Evolutionary conservation across 2,888 invertebrate species (phyloP).

Genomic region (Coenonympha glycerion): DNA sequence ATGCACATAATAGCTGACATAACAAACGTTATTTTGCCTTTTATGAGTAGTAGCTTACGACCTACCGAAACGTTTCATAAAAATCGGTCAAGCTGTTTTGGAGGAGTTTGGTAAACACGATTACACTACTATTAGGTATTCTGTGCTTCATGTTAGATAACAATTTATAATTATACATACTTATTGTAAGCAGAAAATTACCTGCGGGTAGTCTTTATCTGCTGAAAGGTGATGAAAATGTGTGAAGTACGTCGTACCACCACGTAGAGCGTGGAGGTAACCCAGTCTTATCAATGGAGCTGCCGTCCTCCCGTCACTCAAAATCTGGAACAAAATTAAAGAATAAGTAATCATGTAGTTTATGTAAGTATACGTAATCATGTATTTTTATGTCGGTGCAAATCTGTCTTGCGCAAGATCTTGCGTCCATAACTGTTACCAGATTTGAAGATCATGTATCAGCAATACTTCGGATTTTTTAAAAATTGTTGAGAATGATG

Average conservation of each 20-base stretch:
- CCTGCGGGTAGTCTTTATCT: constrained; percentile 86
- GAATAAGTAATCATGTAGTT: background rate
- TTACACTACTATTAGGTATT: too few species aligned
- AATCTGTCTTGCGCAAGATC: too few species aligned
- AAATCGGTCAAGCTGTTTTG: background rate
- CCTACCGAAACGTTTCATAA: background rate
- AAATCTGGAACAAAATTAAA: constrained; percentile 62
- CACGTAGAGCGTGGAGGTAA: constrained; percentile 85
- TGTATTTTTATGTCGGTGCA: background rate
- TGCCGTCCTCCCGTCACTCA: constrained; percentile 94
- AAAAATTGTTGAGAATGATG: too few species aligned
- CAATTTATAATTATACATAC: too few species aligned
- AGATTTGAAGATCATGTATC: too few species aligned
- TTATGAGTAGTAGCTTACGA: too few species aligned
- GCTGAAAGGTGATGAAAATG: constrained; percentile 91
- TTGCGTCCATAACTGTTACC: too few species aligned
- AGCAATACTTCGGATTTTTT: too few species aligned
- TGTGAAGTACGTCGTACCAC: constrained; percentile 89
- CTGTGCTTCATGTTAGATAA: too few species aligned
- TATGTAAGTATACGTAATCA: background rate
- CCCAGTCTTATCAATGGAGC: constrained; percentile 88
- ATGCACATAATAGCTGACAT: too few species aligned
- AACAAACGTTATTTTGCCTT: too few species aligned
- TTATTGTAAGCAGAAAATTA: constrained; percentile 39
- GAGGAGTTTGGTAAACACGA: background rate